Percentiles rank a stretch among this genome's conserved stretches.
These are phyloP conservation scores for Sebastes trivittatus DNA, from an alignment of 2,797 vertebrate species.

Conservation along the genomic window DNA sequence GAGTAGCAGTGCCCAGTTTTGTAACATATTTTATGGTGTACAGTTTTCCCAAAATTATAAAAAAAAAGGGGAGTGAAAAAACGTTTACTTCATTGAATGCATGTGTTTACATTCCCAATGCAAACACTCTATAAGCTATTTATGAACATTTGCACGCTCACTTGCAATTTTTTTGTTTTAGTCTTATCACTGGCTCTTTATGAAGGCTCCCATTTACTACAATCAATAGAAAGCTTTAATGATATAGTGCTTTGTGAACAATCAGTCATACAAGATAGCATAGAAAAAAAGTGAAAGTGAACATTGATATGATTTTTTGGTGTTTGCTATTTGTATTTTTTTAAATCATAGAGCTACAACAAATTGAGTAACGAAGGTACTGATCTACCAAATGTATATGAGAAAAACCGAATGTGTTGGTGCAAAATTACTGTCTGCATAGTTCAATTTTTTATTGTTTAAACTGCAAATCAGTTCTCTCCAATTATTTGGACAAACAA, in stretches of 20 bases:
- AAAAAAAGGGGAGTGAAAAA: constrained; percentile 48
- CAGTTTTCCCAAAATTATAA: constrained; percentile 45
- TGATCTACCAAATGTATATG: constrained; percentile 18
- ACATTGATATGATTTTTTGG: constrained; percentile 3
- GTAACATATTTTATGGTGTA: constrained; percentile 58
- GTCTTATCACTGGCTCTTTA: constrained; percentile 13
- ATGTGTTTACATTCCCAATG: constrained; percentile 69
- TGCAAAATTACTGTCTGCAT: constrained; percentile 14
- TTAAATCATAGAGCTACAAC: constrained; percentile 6
- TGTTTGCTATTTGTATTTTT: constrained; percentile 22
- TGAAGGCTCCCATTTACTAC: constrained; percentile 13
- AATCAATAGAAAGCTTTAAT: constrained; percentile 64
- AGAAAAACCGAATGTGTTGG: constrained; percentile 19
- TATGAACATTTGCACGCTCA: constrained; percentile 28
- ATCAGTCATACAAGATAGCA: constrained; percentile 1
- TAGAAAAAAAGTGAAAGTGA: constrained; percentile 7
- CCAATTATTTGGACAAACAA: no score
- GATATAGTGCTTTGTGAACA: constrained; percentile 41
- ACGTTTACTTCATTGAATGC: constrained; percentile 73
- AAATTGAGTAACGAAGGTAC: not conserved
- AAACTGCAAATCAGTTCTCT: not conserved
- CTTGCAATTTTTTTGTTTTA: not conserved
- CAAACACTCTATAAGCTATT: constrained; percentile 63
- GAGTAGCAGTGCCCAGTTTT: constrained; percentile 52
- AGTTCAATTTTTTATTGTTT: not conserved